Evolutionary conservation across 1,140 invertebrate species (phyloP).

Genomic region (Andrena cerasifolii): DNA sequence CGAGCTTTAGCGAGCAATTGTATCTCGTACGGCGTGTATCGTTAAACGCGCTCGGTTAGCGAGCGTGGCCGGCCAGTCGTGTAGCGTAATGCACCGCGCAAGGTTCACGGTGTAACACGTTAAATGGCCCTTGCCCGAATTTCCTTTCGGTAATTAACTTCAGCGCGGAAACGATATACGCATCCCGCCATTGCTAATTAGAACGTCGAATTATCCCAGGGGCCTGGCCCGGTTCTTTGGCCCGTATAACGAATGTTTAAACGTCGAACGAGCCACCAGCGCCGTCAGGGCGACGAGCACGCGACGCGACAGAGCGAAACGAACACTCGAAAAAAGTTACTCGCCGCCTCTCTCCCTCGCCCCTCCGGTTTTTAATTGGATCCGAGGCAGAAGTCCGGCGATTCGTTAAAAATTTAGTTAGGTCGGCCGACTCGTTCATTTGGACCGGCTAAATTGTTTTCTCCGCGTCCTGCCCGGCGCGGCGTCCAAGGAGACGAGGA

Average conservation of each 20-base stretch:
- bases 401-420: constrained; percentile 54
- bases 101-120: constrained; percentile 51
- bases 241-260: constrained; percentile 54
- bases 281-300: constrained; percentile 21
- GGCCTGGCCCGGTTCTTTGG: constrained; percentile 32
- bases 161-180: constrained; percentile 53
- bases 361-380: constrained; percentile 40
- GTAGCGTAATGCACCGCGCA: constrained; percentile 44
- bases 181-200: constrained; percentile 49
- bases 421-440: constrained; percentile 36
- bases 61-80: constrained; percentile 39
- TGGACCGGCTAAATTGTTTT: constrained; percentile 37
- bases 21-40: constrained; percentile 29
- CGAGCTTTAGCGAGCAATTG: constrained; percentile 42
- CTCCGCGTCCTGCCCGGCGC: neutral
- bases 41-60: constrained; percentile 51
- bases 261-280: constrained; percentile 28
- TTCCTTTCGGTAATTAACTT: constrained; percentile 57
- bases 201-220: constrained; percentile 49
- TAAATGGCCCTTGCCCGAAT: constrained; percentile 54
- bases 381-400: constrained; percentile 37
- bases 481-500: neutral
- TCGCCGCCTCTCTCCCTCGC: neutral
- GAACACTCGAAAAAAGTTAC: constrained; percentile 49
- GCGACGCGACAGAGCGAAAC: constrained; percentile 49